Evolutionary conservation across 2,888 invertebrate species (phyloP).

Genomic region (Ennomos erosarius): DNA sequence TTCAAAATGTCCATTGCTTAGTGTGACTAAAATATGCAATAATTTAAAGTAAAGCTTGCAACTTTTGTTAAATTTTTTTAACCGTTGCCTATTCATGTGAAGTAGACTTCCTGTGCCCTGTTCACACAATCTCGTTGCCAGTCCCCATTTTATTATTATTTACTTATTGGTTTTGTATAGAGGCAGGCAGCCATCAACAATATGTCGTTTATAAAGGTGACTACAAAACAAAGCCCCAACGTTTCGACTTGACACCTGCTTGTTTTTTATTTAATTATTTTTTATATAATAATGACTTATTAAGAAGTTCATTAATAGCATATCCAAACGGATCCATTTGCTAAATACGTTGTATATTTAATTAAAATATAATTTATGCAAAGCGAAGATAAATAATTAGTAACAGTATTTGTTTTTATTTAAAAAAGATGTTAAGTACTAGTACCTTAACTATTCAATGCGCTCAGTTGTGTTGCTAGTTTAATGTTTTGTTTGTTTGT

Average conservation of each 20-base stretch:
- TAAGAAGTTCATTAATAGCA: conserved; percentile 2
- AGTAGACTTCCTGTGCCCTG: conserved; percentile 74
- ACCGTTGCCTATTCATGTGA: conserved; percentile 63
- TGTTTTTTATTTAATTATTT: conserved; percentile 51
- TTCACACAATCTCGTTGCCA: conserved; percentile 75
- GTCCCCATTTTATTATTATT: conserved; percentile 79
- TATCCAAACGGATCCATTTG: conserved; percentile 5
- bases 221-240: conserved; percentile 76
- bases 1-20: conserved; percentile 7
- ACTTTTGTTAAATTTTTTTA: conserved; percentile 41
- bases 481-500: conserved; percentile 83
- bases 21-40: conserved; percentile 18
- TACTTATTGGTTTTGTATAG: conserved; percentile 80
- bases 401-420: conserved; percentile 6
- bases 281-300: conserved; percentile 35
- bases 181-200: conserved; percentile 78
- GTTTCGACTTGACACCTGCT: conserved; percentile 79
- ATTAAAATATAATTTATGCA: not conserved
- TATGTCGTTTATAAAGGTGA: conserved; percentile 82
- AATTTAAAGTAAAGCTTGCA: conserved; percentile 26
- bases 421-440: conserved; percentile 45
- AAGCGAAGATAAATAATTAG: not conserved
- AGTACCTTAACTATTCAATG: conserved; percentile 62
- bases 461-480: conserved; percentile 67
- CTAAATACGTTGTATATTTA: not conserved